Conservation (phyloP, 2,888 invertebrate species). For the Leptinotarsa peninsularis region DNA sequence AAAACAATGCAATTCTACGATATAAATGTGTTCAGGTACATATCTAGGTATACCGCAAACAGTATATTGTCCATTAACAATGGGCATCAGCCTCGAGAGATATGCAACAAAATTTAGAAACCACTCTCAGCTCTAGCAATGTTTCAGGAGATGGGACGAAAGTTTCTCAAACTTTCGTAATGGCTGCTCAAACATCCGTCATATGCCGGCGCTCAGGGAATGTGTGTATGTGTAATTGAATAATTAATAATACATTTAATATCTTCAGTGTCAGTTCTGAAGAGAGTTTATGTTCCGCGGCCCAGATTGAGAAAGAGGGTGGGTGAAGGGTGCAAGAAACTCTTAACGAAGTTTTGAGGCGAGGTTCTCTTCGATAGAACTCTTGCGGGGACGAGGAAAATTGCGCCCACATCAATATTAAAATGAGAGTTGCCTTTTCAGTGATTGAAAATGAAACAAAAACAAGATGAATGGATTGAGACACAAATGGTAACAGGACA, state of each 20-base stretch:
- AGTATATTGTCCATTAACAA: conserved; percentile 12
- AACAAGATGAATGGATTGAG: no score
- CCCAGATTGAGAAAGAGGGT: background rate
- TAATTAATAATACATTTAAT: conserved; percentile 16
- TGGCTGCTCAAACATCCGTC: conserved; percentile 7
- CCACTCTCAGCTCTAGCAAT: background rate
- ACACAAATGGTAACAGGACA: no score
- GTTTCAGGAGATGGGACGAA: background rate
- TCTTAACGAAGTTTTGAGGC: background rate
- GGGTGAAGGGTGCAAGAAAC: background rate
- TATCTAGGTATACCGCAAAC: background rate
- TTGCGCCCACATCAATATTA: no score
- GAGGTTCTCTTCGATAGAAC: background rate
- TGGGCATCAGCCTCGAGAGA: conserved; percentile 3
- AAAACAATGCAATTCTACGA: background rate
- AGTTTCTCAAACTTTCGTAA: conserved; percentile 13
- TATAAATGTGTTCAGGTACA: background rate
- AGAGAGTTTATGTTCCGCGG: background rate
- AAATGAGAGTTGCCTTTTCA: no score
- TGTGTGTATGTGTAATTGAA: conserved; percentile 8
- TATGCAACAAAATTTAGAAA: background rate
- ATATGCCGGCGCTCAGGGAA: conserved; percentile 11
- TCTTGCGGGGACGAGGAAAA: no score
- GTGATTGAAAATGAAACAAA: no score
- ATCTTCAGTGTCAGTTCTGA: conserved; percentile 4